Percentiles rank a stretch among this genome's conserved stretches.
Evolutionary conservation across 2,797 vertebrate species (phyloP).

Genomic region (Pristis pectinata): DNA sequence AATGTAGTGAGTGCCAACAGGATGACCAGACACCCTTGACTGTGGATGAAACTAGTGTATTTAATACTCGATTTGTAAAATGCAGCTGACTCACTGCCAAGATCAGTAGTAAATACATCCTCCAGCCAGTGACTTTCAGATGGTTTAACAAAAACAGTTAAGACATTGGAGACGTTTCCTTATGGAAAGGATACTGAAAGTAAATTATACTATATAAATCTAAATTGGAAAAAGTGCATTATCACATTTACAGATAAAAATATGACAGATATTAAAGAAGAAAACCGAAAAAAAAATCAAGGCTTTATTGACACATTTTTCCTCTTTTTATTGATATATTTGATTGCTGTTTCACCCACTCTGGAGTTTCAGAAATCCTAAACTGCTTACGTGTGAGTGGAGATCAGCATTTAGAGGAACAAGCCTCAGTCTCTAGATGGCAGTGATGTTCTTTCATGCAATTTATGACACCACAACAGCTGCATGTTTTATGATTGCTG

Average conservation of each 20-base stretch:
- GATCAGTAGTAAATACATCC: background rate
- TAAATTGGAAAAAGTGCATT: background rate
- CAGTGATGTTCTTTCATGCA: slow-evolving; percentile 17
- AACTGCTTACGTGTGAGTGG: background rate
- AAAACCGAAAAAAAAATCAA: background rate
- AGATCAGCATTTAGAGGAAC: background rate
- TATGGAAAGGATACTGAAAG: background rate
- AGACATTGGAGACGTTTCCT: background rate
- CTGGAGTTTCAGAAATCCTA: background rate
- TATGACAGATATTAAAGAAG: background rate
- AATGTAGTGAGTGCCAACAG: background rate
- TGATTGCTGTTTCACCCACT: background rate
- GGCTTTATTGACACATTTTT: background rate
- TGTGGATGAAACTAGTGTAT: background rate
- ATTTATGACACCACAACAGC: background rate
- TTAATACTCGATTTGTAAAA: background rate
- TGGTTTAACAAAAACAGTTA: background rate
- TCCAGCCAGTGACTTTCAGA: too few relatives aligned
- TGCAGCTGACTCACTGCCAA: background rate
- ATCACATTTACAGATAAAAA: background rate
- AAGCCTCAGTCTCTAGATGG: slow-evolving; percentile 7
- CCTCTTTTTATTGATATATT: background rate
- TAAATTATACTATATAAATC: background rate
- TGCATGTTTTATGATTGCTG: slow-evolving; percentile 21
- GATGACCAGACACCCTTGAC: background rate